Conservation (phyloP, 2,113 vertebrate genomes). For the Glaucomys volans region DNA sequence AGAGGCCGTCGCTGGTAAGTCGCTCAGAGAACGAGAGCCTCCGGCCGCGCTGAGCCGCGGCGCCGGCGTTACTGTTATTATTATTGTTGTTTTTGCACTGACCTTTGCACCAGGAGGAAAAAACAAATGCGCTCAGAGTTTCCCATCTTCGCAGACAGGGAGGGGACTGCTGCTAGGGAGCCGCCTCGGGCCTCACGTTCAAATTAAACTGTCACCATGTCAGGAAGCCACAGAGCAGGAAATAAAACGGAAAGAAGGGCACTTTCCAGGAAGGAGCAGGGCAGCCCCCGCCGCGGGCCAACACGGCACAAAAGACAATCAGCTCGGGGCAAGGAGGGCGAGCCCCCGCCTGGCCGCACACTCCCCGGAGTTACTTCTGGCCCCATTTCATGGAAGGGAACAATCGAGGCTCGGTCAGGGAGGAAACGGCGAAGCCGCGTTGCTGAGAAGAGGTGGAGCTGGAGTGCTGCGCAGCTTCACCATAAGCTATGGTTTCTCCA, state of each 20-base stretch:
- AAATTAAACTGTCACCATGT: not conserved
- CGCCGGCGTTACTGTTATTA: not conserved
- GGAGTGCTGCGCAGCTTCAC: not conserved
- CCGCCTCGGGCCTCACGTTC: not conserved
- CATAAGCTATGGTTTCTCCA: too few species aligned
- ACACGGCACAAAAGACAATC: not conserved
- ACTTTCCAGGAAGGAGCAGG: not conserved
- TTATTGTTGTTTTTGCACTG: not conserved
- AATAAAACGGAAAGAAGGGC: not conserved
- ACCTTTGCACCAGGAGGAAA: constrained; percentile 50
- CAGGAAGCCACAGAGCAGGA: not conserved
- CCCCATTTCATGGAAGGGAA: not conserved
- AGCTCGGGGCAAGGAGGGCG: too few species aligned
- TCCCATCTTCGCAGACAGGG: not conserved
- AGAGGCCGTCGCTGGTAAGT: not conserved
- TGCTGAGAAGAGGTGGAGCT: not conserved
- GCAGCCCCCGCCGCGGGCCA: not conserved
- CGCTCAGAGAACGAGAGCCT: not conserved
- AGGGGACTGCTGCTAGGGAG: not conserved
- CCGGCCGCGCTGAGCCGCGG: not conserved
- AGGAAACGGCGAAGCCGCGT: not conserved
- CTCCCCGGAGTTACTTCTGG: not conserved
- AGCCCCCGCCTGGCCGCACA: too few species aligned
- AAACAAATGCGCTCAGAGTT: not conserved
- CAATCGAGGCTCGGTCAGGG: not conserved